Base-by-base conservation (phyloP, 2,113 vertebrate species). In the Phalacrocorax pelagicus region DNA sequence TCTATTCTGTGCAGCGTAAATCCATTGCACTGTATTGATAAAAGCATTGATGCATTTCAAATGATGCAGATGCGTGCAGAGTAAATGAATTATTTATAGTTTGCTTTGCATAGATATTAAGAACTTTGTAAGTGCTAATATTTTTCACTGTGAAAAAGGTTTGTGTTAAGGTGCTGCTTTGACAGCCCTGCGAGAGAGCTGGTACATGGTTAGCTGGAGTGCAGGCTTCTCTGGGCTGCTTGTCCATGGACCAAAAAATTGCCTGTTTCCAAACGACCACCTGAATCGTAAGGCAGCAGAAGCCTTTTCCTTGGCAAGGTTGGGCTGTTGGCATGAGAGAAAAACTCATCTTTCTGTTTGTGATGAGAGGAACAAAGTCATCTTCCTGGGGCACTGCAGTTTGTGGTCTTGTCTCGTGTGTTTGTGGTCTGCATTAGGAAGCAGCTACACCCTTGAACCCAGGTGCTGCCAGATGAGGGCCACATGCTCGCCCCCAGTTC, bases 21-120 rank as follows among this genome's bases (percentile, higher is more conserved):
- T 83, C 62, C 70, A 62, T 79, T 61, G 61, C 44, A 16, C 51
- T 36, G 19, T 58, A 81, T 80, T 79, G 79, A 94, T 94, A 77
- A 92, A 94, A 88, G 70, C 95, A 61, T 18, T 69, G 84, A 81
- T 86, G 88, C 84, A 86, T 94, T 88, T 92, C 88, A 47, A 77
- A 78, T 49, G 47, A 86, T 89, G 59, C 73, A 81, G 79, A 82
- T 61, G 46, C 2, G 0, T 51, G 67, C 58, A 21, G 71, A 88
- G 44, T 44, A 71, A 69, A 81, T 93, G 61, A 94, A 91, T 90
- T 94, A 97, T 97, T 97, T 95, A 94, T 93, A 62, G 22, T 32
- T 92, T 94, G 47, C 75, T 96, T 95, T 92, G 81, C 84, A 73
- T 95, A 88, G 67, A 88, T 77, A 91, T 92, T 94, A 95, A 95